phyloP scores from a whole-genome alignment of 2,797 vertebrate species.

The Urosaurus nigricauda region DNA sequence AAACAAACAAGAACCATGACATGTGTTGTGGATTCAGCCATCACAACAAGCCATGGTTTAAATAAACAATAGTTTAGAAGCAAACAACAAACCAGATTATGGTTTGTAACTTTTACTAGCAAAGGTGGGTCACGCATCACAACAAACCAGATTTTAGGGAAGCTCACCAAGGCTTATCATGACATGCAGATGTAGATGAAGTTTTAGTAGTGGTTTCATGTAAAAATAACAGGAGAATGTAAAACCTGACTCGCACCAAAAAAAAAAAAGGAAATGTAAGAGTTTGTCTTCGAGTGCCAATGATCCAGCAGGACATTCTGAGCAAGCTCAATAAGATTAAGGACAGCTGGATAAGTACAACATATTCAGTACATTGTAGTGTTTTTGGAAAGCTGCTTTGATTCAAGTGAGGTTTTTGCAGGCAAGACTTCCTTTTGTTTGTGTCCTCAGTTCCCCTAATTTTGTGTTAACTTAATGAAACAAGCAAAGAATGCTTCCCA shows the following conservation, averaged over 20 bases:
- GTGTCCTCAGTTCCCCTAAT: not conserved
- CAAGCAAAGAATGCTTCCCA: slow-evolving; percentile 3
- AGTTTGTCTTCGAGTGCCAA: too few relatives aligned
- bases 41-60: not conserved
- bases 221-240: slow-evolving; percentile 6
- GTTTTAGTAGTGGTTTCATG: not conserved
- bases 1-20: not conserved
- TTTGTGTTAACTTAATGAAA: not conserved
- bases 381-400: not conserved
- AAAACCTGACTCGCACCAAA: not conserved
- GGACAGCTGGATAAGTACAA: not conserved
- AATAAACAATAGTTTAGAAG: not conserved
- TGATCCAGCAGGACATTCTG: slow-evolving; percentile 10
- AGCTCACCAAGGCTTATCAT: not conserved
- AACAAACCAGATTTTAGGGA: not conserved
- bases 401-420: slow-evolving; percentile 9
- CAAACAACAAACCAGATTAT: not conserved
- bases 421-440: not conserved
- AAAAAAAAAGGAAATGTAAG: not conserved
- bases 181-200: not conserved
- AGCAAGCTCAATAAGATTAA: not conserved
- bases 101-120: not conserved
- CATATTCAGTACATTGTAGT: not conserved
- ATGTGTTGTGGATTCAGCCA: not conserved
- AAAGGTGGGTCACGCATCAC: not conserved